phyloP scores from a whole-genome alignment of 37 sponge, comb jelly and placozoan genomes.

The Ianthella basta region DNA sequence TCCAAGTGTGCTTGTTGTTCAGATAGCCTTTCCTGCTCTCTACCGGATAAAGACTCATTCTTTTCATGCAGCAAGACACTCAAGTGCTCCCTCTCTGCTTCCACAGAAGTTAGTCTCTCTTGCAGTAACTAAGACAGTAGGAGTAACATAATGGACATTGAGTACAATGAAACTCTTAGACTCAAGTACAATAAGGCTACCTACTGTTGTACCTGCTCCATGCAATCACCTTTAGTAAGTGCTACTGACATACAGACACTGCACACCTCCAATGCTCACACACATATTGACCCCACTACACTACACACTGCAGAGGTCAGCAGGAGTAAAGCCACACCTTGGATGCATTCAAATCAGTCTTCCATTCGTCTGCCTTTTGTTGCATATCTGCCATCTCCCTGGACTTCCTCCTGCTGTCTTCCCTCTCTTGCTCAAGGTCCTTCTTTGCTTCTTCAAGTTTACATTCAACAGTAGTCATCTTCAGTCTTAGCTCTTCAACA shows the following conservation, averaged over 20 bases:
- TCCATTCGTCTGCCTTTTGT: neutral
- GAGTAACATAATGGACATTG: neutral
- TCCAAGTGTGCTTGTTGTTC: neutral
- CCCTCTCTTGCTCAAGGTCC: neutral
- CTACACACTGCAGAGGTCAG: neutral
- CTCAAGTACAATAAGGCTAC: no score
- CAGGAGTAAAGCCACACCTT: neutral
- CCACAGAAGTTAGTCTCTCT: neutral
- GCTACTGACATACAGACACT: no score
- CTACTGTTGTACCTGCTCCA: no score
- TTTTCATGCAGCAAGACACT: no score
- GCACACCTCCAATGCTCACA: no score
- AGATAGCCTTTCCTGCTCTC: neutral
- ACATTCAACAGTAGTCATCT: neutral
- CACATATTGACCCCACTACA: neutral
- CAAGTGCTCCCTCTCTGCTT: constrained; percentile 1
- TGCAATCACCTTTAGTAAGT: no score
- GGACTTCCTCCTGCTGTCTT: neutral
- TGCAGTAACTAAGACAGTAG: neutral
- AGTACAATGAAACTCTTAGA: no score
- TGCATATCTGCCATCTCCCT: neutral
- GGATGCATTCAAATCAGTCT: neutral
- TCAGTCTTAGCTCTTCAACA: constrained; percentile 16
- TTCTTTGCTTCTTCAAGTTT: neutral
- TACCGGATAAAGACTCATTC: neutral